Evolutionary conservation across 2,797 vertebrate genomes (phyloP), one percentile per base, ranked within the genome.

Genomic region (Malacoraja senta): DNA sequence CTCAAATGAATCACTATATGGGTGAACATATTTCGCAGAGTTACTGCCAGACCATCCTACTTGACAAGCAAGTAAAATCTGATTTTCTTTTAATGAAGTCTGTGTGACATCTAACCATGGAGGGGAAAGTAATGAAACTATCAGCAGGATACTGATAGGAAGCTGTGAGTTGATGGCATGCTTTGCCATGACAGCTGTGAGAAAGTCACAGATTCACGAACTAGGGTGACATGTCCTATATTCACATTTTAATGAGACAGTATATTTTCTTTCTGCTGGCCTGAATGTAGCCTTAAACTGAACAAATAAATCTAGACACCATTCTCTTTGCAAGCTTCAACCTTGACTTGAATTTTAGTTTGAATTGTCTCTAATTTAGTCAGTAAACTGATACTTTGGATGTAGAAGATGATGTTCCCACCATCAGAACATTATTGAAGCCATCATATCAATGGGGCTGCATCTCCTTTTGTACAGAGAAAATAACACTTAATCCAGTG

Each of bases 191-290:
- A 38, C n/a, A 21, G n/a, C 84, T 68, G 61, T 35, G 15, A 10
- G 17, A 32, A 88, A 65, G n/a, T 8, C 63, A 88, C 61, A 88
- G 84, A 7, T 88, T 88, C 32, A 32, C 8, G 2, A 88, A 68
- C n/a, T 65, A 88, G 84, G 61, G 29, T 68, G n/a, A 88, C 63
- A 68, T 68, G 61, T 68, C 63, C 84, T 88, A 24, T 68, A 68
- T 44, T 68, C n/a, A 88, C 84, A 68, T 88, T 88, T 88, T 88
- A 88, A 88, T 68, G 61, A 88, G 63, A 88, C 63, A n/a, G n/a
- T 88, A 21, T 65, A 86, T 35, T 88, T 88, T 88, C 7, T 35
- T 68, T 9, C 32, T 35, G 32, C n/a, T 68, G 3, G 35, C 8
- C 15, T 68, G 63, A 35, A 2, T 68, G 71, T 74, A 35, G 17